phyloP scores from a whole-genome alignment of 2,888 invertebrate species.

The Agrochola macilenta region DNA sequence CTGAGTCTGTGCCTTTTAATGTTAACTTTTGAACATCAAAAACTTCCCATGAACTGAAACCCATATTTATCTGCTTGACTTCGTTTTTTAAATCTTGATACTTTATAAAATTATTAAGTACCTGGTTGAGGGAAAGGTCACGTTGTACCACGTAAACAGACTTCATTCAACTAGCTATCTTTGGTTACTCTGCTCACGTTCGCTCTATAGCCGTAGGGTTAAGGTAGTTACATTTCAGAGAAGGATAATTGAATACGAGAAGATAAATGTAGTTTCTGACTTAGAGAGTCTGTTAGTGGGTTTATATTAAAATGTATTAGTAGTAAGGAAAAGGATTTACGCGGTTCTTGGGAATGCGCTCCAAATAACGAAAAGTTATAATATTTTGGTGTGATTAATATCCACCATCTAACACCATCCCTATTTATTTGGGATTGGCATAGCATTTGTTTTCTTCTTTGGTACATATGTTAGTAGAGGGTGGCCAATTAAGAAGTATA shows the following conservation, averaged over 20 bases:
- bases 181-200: constrained; percentile 42
- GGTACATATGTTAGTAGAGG: no score
- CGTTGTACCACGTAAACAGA: constrained; percentile 26
- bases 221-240: constrained; percentile 16
- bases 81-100: constrained; percentile 1
- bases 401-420: no score
- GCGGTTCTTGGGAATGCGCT: background rate
- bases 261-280: constrained; percentile 35
- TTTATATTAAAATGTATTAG: constrained; percentile 1
- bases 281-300: constrained; percentile 1
- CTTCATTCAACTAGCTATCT: constrained; percentile 27
- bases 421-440: background rate
- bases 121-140: constrained; percentile 4
- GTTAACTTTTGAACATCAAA: background rate
- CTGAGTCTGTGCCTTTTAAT: background rate
- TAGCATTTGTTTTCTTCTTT: background rate
- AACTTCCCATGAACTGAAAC: background rate
- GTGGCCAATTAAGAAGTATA: no score
- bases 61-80: background rate
- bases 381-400: background rate
- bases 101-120: constrained; percentile 24
- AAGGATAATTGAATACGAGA: constrained; percentile 33
- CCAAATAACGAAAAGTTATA: background rate
- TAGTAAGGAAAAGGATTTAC: background rate
- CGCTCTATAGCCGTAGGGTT: constrained; percentile 16